These are phyloP conservation scores for Philonicus albiceps DNA, from an alignment of 2,888 invertebrate genomes.

Conservation along the genomic window DNA sequence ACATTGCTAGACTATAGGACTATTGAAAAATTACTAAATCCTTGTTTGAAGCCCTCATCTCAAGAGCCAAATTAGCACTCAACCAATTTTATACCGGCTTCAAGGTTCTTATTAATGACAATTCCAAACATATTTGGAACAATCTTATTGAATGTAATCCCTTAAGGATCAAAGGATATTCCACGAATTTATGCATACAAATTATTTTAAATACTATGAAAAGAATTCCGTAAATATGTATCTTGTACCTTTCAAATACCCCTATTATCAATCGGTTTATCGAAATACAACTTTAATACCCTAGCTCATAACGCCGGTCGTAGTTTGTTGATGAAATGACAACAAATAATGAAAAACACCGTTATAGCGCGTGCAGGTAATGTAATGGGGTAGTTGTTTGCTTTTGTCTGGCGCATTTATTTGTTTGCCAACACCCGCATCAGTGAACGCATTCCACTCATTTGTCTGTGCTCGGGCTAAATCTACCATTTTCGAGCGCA, in stretches of 20 bases:
- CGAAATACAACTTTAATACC: neutral
- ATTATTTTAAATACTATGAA: neutral
- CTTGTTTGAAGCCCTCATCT: too few relatives aligned
- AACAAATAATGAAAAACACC: neutral
- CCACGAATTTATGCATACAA: neutral
- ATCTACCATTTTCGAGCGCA: neutral
- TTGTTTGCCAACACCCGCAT: slow-evolving; percentile 14
- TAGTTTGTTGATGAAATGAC: neutral
- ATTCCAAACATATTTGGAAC: neutral
- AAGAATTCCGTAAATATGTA: neutral
- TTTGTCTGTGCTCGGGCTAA: neutral
- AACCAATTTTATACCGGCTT: too few relatives aligned
- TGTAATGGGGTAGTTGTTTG: neutral
- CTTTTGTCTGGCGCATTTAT: neutral
- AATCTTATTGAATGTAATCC: neutral
- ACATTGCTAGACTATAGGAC: too few relatives aligned
- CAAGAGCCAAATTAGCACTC: too few relatives aligned
- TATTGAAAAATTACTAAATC: too few relatives aligned
- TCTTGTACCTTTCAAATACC: neutral
- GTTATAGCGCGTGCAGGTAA: neutral
- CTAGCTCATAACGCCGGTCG: neutral
- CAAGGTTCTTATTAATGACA: too few relatives aligned
- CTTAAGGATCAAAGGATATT: neutral
- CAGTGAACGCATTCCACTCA: neutral
- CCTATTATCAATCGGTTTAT: neutral